Base-by-base conservation (phyloP, 2,888 invertebrate species). In the Brenthis ino region DNA sequence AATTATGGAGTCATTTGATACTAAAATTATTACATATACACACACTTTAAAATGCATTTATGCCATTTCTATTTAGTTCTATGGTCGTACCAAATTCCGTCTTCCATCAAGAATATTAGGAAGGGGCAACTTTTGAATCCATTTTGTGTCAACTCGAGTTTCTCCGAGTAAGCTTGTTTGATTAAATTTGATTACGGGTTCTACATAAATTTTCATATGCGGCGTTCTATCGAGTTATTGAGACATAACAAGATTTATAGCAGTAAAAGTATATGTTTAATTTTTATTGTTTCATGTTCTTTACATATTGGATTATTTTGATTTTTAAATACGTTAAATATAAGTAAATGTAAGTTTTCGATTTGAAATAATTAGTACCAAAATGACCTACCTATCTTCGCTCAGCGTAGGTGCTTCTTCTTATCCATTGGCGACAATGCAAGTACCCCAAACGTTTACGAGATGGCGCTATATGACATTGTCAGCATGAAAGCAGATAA, bases 71-170 rank as follows among this genome's bases (percentile, higher is more conserved):
- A 33, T n/a, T 16, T 16, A 63, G 2, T 6, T 63, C 63, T 37
- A 63, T 37, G 53, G 6, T 3, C 50, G 12, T 53, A 43, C 53
- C 63, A 56, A 56, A 67, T 50, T 61, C 14, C 47, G 53, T 24
- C 37, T 51, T 54, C 71, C 72, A 72, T 77, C 75, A 76, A 72
- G 74, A 72, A 75, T 76, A 77, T 77, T 75, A 66, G 70, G 68
- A 72, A 72, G 65, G 65, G 73, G 60, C 67, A 76, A 77, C 75
- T 78, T 77, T 74, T 74, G 73, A 78, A 76, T 77, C 75, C 74
- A 66, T 74, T 77, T 72, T 74, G 71, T 74, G 77, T 76, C 77
- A 76, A 70, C 69, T 67, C 61, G 67, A 73, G 74, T 75, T 75
- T 74, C 74, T 66, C 58, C 68, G 65, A 69, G 69, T 64, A 55